A percentile compares a stretch with the other conserved stretches of the same genome.
Evolutionary conservation across 1,140 invertebrate genomes (phyloP).

Genomic region (Aphelinus atriplicis): DNA sequence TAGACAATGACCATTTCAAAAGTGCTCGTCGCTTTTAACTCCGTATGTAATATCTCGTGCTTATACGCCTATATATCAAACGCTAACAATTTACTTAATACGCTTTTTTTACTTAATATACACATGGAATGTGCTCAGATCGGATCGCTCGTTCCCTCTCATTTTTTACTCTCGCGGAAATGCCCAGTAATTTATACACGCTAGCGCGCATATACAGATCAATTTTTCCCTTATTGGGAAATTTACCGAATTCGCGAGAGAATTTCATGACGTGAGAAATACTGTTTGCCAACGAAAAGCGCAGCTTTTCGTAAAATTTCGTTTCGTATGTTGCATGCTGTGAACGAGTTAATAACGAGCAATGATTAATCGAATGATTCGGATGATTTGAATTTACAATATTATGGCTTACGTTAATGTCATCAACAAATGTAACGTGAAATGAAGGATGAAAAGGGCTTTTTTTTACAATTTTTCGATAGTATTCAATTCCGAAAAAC

Average conservation of each 20-base stretch:
- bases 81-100: slow-evolving; percentile 53
- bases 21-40: slow-evolving; percentile 18
- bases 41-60: slow-evolving; percentile 45
- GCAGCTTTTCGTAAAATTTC: slow-evolving; percentile 3
- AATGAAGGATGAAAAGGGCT: too few relatives aligned
- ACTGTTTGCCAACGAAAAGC: slow-evolving; percentile 5
- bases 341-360: too few relatives aligned
- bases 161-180: slow-evolving; percentile 10
- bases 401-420: too few relatives aligned
- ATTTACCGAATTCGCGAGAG: background rate
- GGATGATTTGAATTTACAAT: too few relatives aligned
- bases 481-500: too few relatives aligned
- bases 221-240: background rate
- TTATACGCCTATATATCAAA: slow-evolving; percentile 49
- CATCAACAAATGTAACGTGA: too few relatives aligned
- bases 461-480: too few relatives aligned
- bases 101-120: slow-evolving; percentile 47
- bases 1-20: slow-evolving; percentile 25
- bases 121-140: slow-evolving; percentile 54
- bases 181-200: background rate
- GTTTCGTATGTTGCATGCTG: background rate
- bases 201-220: background rate
- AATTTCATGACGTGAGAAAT: background rate
- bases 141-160: slow-evolving; percentile 39
- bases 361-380: too few relatives aligned